A percentile compares a stretch with the other conserved stretches of the same genome.
Evolutionary conservation across 1,140 invertebrate species (phyloP).

Genomic region (Saxidomus purpurata): DNA sequence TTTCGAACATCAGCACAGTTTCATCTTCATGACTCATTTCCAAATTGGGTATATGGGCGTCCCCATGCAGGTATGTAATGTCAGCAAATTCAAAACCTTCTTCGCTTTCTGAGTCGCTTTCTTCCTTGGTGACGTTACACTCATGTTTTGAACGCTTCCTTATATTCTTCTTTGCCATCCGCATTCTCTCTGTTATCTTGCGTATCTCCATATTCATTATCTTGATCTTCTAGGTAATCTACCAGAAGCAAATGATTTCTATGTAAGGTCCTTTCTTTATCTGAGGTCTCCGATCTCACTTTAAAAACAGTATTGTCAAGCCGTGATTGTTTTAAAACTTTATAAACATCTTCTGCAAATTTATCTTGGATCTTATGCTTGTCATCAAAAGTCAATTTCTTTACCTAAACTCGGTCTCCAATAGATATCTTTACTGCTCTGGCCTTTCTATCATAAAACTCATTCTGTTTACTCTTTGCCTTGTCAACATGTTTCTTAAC

Average conservation of each 20-base stretch:
- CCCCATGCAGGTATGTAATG: too few relatives aligned
- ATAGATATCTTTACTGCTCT: background rate
- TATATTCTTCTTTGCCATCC: too few relatives aligned
- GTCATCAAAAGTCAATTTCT: background rate
- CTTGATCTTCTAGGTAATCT: background rate
- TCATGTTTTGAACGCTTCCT: too few relatives aligned
- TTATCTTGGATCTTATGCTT: constrained; percentile 9
- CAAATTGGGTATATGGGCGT: too few relatives aligned
- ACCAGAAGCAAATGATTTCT: background rate
- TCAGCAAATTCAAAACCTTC: too few relatives aligned
- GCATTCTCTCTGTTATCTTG: background rate
- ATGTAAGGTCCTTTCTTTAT: background rate
- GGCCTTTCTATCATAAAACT: background rate
- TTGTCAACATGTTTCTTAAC: background rate
- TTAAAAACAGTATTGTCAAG: background rate
- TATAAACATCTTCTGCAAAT: background rate
- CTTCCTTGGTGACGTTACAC: too few relatives aligned
- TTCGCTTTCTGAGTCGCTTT: too few relatives aligned
- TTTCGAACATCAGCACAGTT: too few relatives aligned
- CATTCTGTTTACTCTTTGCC: background rate
- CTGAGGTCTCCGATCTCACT: background rate
- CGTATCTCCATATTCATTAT: background rate
- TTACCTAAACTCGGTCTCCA: background rate
- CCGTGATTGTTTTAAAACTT: background rate
- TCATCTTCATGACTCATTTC: too few relatives aligned